A percentile compares a stretch with the other conserved stretches of the same genome.
These are phyloP conservation scores for Mya arenaria DNA, from an alignment of 1,140 invertebrate genomes.

Conservation along the genomic window DNA sequence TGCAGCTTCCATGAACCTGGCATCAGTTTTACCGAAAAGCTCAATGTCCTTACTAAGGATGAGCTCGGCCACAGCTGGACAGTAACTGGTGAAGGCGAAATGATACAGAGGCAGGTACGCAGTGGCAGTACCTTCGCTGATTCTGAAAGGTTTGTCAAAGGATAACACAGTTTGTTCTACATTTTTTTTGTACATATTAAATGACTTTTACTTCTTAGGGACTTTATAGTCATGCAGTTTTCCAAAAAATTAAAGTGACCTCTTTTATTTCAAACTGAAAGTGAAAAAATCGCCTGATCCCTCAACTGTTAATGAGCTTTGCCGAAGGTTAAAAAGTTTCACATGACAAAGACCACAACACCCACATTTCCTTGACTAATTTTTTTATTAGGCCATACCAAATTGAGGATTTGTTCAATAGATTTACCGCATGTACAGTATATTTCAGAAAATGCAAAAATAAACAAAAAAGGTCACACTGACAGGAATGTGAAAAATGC, in stretches of 20 bases:
- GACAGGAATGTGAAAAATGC: too few species aligned
- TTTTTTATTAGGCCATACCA: too few species aligned
- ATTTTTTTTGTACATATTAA: neutral
- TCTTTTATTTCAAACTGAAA: too few species aligned
- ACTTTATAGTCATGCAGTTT: neutral
- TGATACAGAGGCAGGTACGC: constrained; percentile 70
- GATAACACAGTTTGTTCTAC: neutral
- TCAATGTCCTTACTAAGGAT: constrained; percentile 64
- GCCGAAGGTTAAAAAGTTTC: too few species aligned
- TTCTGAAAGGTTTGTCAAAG: constrained; percentile 50
- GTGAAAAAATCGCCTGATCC: neutral
- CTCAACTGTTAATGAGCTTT: neutral
- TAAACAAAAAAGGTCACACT: too few species aligned
- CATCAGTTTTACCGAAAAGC: constrained; percentile 70
- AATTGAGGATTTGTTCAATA: too few species aligned
- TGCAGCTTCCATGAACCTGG: constrained; percentile 68
- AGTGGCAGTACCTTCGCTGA: constrained; percentile 56
- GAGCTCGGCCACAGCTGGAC: constrained; percentile 56
- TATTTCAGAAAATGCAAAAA: too few species aligned
- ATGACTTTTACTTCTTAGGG: neutral
- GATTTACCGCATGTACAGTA: too few species aligned
- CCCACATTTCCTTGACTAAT: too few species aligned
- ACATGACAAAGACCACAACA: too few species aligned
- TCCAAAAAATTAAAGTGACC: neutral
- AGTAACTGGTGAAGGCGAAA: constrained; percentile 68